Evolutionary conservation across 2,888 invertebrate genomes (phyloP).

Genomic region (Neelides folsomi): DNA sequence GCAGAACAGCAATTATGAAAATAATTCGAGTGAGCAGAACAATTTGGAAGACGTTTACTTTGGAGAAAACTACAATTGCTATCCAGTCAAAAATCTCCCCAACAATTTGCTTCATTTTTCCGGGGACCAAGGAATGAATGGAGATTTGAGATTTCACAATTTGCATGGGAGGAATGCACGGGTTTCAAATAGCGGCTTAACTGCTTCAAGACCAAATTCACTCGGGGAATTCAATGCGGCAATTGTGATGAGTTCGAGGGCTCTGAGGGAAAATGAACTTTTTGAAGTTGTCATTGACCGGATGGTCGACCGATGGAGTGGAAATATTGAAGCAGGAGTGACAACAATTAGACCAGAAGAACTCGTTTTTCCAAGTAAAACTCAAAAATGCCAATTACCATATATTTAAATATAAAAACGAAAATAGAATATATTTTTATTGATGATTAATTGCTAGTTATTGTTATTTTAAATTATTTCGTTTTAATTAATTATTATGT

Average conservation of each 20-base stretch:
- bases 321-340: conserved; percentile 51
- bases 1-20: conserved; percentile 3
- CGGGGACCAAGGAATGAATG: conserved; percentile 34
- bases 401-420: too few species aligned
- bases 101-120: not conserved
- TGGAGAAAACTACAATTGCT: conserved; percentile 5
- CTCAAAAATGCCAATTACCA: too few species aligned
- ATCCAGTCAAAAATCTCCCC: not conserved
- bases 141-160: conserved; percentile 73
- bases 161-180: conserved; percentile 79
- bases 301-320: conserved; percentile 86
- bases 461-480: too few species aligned
- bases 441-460: too few species aligned
- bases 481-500: too few species aligned
- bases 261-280: conserved; percentile 74
- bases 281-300: conserved; percentile 81
- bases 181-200: conserved; percentile 67
- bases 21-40: conserved; percentile 3
- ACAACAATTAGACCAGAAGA: conserved; percentile 82
- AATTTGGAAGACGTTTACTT: conserved; percentile 6
- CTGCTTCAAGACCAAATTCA: conserved; percentile 72
- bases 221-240: conserved; percentile 89
- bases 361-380: conserved; percentile 55
- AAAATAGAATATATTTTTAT: too few species aligned
- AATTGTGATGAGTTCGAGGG: conserved; percentile 78